These are phyloP conservation scores for Megalurothrips usitatus DNA, from an alignment of 2,888 invertebrate genomes.

Conservation along the genomic window DNA sequence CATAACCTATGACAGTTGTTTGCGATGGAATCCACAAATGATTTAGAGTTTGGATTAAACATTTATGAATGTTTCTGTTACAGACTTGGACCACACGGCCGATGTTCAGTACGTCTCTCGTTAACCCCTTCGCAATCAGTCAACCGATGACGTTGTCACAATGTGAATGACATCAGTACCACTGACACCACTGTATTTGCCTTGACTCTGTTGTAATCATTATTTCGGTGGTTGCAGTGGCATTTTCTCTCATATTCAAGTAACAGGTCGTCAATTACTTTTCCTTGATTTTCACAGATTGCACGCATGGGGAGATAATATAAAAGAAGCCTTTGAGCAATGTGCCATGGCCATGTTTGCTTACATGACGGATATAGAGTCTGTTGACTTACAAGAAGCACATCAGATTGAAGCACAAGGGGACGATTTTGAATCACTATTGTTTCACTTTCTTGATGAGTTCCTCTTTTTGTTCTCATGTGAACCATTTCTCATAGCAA, in stretches of 20 bases:
- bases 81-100: conserved; percentile 95
- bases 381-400: conserved; percentile 73
- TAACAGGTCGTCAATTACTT: conserved; percentile 66
- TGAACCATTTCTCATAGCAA: conserved; percentile 78
- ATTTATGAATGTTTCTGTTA: conserved; percentile 31
- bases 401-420: conserved; percentile 82
- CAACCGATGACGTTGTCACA: not conserved
- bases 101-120: conserved; percentile 78
- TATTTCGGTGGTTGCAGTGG: not conserved
- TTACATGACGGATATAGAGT: conserved; percentile 89
- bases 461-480: conserved; percentile 86
- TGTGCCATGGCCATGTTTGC: conserved; percentile 95
- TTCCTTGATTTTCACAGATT: conserved; percentile 54
- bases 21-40: no score
- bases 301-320: conserved; percentile 84
- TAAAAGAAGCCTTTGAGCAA: conserved; percentile 91
- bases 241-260: not conserved
- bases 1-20: no score
- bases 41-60: no score
- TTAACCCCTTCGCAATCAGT: not conserved
- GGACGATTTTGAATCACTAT: conserved; percentile 79
- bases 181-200: no score
- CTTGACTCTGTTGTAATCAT: not conserved
- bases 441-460: conserved; percentile 93
- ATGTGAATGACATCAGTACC: not conserved